phyloP scores from a whole-genome alignment of 2,888 invertebrate genomes.

The Trissoscelio sp. region DNA sequence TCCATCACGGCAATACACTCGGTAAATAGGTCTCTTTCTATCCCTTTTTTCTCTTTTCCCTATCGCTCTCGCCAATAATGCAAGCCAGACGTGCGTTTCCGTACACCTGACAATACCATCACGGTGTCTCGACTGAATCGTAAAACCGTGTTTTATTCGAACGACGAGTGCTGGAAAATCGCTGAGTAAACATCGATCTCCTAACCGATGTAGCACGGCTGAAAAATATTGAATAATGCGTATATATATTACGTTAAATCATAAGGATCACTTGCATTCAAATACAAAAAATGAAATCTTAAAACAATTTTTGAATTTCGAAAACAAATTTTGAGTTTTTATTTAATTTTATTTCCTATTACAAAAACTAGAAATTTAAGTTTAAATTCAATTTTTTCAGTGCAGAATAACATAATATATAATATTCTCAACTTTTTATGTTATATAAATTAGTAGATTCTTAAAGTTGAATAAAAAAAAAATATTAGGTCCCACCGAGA shows the following conservation, averaged over 20 bases:
- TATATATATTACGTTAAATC: slow-evolving; percentile 35
- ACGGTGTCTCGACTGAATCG: slow-evolving; percentile 71
- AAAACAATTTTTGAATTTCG: too few relatives aligned
- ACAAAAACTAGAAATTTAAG: too few relatives aligned
- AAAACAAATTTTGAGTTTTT: too few relatives aligned
- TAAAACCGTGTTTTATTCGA: slow-evolving; percentile 72
- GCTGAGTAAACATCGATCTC: slow-evolving; percentile 69
- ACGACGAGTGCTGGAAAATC: slow-evolving; percentile 65
- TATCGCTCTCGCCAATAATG: slow-evolving; percentile 63
- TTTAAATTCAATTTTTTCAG: too few relatives aligned
- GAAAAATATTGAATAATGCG: slow-evolving; percentile 54
- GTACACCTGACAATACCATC: slow-evolving; percentile 73
- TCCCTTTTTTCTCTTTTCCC: slow-evolving; percentile 58
- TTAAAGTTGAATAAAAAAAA: too few relatives aligned
- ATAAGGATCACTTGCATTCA: slow-evolving; percentile 33
- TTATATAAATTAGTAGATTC: too few relatives aligned
- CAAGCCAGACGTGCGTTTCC: slow-evolving; percentile 66
- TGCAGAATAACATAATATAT: too few relatives aligned
- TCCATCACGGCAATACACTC: slow-evolving; percentile 62
- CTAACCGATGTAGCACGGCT: slow-evolving; percentile 56
- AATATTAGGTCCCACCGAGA: slow-evolving; percentile 88
- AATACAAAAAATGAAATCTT: slow-evolving; percentile 53
- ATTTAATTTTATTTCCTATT: too few relatives aligned
- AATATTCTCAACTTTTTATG: too few relatives aligned
- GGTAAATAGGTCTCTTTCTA: slow-evolving; percentile 63